Evolutionary conservation across 2,113 vertebrate species (phyloP).

Genomic region (Nibea albiflora): DNA sequence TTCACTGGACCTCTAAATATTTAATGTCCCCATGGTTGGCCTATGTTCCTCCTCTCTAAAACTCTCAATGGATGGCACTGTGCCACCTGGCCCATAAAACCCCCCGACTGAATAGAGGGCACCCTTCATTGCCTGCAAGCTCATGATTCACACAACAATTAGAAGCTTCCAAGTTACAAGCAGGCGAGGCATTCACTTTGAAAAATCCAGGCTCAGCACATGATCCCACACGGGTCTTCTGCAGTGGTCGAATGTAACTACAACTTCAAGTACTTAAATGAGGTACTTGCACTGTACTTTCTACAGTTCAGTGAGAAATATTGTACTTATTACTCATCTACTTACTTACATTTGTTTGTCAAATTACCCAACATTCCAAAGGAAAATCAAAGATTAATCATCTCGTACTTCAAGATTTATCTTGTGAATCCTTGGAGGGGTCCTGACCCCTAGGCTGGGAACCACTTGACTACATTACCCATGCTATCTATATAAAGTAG

Average conservation of each 20-base stretch:
- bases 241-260: background rate
- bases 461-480: background rate
- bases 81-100: constrained; percentile 76
- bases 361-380: background rate
- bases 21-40: constrained; percentile 71
- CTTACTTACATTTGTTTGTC: too few relatives aligned
- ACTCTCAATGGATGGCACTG: constrained; percentile 76
- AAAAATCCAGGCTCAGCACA: constrained; percentile 34
- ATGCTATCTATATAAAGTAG: background rate
- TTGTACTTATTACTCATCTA: too few relatives aligned
- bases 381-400: background rate
- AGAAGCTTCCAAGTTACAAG: constrained; percentile 66
- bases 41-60: constrained; percentile 63
- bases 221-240: constrained; percentile 30
- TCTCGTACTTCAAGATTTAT: background rate
- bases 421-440: background rate
- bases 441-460: too few relatives aligned
- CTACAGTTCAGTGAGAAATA: too few relatives aligned
- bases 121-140: constrained; percentile 68
- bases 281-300: background rate
- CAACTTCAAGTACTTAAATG: background rate
- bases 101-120: constrained; percentile 61
- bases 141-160: constrained; percentile 77
- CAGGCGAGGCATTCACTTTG: constrained; percentile 49
- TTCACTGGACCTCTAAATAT: constrained; percentile 76